Conservation (phyloP, 2,113 vertebrate genomes). For the Entosphenus tridentatus region DNA sequence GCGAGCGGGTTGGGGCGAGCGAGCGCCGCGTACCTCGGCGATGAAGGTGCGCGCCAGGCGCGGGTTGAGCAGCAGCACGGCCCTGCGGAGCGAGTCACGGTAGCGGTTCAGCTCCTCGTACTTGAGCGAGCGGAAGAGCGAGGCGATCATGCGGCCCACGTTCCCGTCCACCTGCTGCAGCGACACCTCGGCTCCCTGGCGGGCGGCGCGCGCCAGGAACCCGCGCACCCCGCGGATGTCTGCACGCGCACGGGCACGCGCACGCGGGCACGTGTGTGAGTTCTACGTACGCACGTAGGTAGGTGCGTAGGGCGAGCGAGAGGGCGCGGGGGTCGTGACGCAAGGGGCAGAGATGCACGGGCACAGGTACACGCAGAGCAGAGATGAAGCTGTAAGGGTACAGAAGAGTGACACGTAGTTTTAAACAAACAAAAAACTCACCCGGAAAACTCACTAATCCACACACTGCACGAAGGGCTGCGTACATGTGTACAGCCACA, state of each 20-base stretch:
- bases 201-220: constrained; percentile 76
- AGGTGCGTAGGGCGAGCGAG: too few species aligned
- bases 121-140: constrained; percentile 84
- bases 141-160: constrained; percentile 68
- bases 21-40: constrained; percentile 40
- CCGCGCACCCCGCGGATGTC: constrained; percentile 77
- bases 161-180: constrained; percentile 89
- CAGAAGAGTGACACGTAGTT: too few species aligned
- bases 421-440: too few species aligned
- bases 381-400: too few species aligned
- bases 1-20: too few species aligned
- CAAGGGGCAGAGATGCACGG: too few species aligned
- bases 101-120: constrained; percentile 87
- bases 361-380: too few species aligned
- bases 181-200: constrained; percentile 68
- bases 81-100: constrained; percentile 62
- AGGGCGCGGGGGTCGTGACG: too few species aligned
- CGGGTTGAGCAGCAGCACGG: constrained; percentile 69
- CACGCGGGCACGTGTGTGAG: background rate
- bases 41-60: constrained; percentile 78
- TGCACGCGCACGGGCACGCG: constrained; percentile 16
- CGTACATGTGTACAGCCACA: too few species aligned
- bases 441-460: too few species aligned
- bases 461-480: too few species aligned
- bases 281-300: too few species aligned